A percentile compares a stretch with the other conserved stretches of the same genome.
phyloP scores from a whole-genome alignment of 2,113 vertebrate genomes.

The Ondatra zibethicus region DNA sequence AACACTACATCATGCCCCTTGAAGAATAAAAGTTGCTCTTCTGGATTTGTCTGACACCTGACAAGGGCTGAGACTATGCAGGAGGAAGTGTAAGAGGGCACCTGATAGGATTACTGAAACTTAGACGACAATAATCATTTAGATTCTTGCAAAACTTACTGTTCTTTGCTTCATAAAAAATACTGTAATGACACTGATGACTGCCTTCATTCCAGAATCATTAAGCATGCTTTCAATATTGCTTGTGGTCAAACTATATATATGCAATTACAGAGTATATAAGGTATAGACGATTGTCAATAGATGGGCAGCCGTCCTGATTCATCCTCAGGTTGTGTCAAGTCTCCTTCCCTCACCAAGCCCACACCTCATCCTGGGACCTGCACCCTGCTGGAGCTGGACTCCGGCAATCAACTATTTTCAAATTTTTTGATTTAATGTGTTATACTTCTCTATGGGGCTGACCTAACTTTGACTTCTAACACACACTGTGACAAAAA shows the following conservation, averaged over 20 bases:
- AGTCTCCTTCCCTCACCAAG: neutral
- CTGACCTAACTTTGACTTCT: neutral
- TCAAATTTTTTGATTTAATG: neutral
- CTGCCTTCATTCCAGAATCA: neutral
- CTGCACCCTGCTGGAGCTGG: neutral
- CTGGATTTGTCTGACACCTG: neutral
- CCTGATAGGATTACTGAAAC: neutral
- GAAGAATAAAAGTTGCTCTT: neutral
- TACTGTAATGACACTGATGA: neutral
- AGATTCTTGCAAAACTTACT: neutral
- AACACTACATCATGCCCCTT: neutral
- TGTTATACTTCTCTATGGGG: conserved; percentile 17
- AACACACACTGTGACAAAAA: neutral
- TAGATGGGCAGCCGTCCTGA: neutral
- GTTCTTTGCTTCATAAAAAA: neutral
- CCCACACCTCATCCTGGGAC: neutral
- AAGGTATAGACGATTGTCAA: neutral
- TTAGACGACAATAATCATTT: neutral
- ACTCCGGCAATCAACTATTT: neutral
- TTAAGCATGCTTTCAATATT: neutral
- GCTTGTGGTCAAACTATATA: neutral
- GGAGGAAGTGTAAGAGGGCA: neutral
- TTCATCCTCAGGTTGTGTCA: neutral
- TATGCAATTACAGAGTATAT: neutral
- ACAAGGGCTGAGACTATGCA: neutral